phyloP scores from a whole-genome alignment of 2,113 vertebrate species.

The Charadrius vociferus region DNA sequence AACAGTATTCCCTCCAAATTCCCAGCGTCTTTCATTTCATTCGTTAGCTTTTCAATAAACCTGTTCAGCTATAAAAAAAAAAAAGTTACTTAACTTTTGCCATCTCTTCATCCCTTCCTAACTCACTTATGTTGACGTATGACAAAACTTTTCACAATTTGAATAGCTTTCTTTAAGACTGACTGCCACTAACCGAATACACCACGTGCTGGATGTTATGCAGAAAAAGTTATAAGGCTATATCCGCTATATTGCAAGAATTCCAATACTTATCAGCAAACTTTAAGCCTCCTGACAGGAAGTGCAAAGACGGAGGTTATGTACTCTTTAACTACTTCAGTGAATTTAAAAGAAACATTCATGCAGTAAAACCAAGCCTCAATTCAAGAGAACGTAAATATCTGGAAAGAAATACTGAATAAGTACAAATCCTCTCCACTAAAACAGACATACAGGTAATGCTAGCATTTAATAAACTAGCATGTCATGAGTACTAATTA shows the following conservation, averaged over 20 bases:
- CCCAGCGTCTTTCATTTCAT: slow-evolving; percentile 94
- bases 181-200: neutral
- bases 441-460: neutral
- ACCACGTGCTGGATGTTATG: neutral
- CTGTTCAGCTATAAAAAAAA: slow-evolving; percentile 83
- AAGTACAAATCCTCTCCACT: neutral
- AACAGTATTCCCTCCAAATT: slow-evolving; percentile 97
- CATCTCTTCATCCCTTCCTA: neutral
- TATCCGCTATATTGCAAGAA: neutral
- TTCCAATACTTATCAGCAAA: neutral
- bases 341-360: neutral
- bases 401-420: neutral
- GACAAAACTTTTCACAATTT: neutral
- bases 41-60: slow-evolving; percentile 94
- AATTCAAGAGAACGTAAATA: neutral
- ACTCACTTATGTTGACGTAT: neutral
- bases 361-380: neutral
- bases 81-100: neutral
- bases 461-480: neutral
- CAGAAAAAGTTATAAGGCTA: neutral
- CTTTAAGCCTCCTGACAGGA: neutral
- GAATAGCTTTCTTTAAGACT: neutral
- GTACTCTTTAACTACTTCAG: neutral
- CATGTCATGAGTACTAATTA: neutral
- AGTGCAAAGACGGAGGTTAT: neutral